phyloP scores from a whole-genome alignment of 2,888 invertebrate species.

The Aproaerema taeniolella region DNA sequence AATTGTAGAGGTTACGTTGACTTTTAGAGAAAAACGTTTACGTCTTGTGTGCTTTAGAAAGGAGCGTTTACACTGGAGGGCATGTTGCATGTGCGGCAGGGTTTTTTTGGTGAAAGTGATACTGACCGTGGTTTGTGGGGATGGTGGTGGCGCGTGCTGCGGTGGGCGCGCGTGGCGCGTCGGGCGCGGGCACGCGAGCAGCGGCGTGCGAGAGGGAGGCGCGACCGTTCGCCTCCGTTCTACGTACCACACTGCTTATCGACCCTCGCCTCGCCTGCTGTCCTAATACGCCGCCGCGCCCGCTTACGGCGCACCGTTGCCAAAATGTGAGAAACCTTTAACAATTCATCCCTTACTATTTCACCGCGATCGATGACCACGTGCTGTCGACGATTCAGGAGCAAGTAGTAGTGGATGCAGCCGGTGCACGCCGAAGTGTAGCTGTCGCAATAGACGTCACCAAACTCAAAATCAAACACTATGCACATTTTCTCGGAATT shows the following conservation, averaged over 20 bases:
- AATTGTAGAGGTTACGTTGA: too few relatives aligned
- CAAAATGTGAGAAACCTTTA: slow-evolving; percentile 59
- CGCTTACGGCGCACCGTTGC: slow-evolving; percentile 55
- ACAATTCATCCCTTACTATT: slow-evolving; percentile 64
- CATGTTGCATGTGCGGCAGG: too few relatives aligned
- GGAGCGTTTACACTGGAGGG: too few relatives aligned
- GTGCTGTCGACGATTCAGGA: slow-evolving; percentile 22
- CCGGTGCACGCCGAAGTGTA: neutral
- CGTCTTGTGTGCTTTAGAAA: too few relatives aligned
- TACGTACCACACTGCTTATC: slow-evolving; percentile 60
- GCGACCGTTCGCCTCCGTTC: slow-evolving; percentile 39
- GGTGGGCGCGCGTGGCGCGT: slow-evolving; percentile 23
- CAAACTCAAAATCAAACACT: neutral
- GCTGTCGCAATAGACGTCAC: neutral
- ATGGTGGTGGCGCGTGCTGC: slow-evolving; percentile 10
- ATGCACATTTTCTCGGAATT: neutral
- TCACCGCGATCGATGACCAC: slow-evolving; percentile 44
- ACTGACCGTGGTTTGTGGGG: neutral
- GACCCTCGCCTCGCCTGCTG: slow-evolving; percentile 53
- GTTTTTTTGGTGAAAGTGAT: neutral
- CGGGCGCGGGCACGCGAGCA: slow-evolving; percentile 28
- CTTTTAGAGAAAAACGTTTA: too few relatives aligned
- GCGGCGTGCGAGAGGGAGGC: slow-evolving; percentile 22
- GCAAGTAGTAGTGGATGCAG: slow-evolving; percentile 9
- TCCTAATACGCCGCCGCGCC: slow-evolving; percentile 46